Evolutionary conservation across 1,140 invertebrate genomes (phyloP).

Genomic region (Hypsibius dujardini): DNA sequence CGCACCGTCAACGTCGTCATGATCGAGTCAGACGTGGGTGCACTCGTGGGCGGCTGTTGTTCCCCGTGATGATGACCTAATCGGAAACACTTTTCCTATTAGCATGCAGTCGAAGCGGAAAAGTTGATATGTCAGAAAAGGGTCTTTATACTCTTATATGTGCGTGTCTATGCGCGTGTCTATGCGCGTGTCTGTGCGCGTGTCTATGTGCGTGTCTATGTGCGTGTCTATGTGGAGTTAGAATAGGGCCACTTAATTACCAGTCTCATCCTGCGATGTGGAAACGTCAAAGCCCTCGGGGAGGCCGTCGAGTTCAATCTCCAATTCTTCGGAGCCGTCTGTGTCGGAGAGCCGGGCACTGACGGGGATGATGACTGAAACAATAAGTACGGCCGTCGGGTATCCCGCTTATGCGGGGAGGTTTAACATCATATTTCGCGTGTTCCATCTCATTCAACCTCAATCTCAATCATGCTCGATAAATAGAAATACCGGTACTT

Average conservation of each 20-base stretch:
- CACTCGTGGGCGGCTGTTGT: background rate
- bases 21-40: background rate
- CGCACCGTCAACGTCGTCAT: background rate
- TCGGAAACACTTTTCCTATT: background rate
- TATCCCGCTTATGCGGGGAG: background rate
- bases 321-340: conserved; percentile 6
- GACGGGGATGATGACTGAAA: background rate
- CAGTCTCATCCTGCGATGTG: background rate
- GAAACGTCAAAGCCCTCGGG: conserved; percentile 15
- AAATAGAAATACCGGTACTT: too few relatives aligned
- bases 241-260: background rate
- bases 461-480: too few relatives aligned
- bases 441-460: too few relatives aligned
- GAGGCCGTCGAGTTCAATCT: conserved; percentile 6
- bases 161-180: too few relatives aligned
- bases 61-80: background rate
- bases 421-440: too few relatives aligned
- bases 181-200: too few relatives aligned
- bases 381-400: background rate
- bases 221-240: too few relatives aligned
- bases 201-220: too few relatives aligned
- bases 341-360: conserved; percentile 4
- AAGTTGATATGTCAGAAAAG: too few relatives aligned
- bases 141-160: too few relatives aligned
- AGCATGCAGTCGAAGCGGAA: too few relatives aligned